A percentile compares a stretch with the other conserved stretches of the same genome.
These are phyloP conservation scores for Naja naja DNA, from an alignment of 2,113 vertebrate genomes.

Conservation along the genomic window DNA sequence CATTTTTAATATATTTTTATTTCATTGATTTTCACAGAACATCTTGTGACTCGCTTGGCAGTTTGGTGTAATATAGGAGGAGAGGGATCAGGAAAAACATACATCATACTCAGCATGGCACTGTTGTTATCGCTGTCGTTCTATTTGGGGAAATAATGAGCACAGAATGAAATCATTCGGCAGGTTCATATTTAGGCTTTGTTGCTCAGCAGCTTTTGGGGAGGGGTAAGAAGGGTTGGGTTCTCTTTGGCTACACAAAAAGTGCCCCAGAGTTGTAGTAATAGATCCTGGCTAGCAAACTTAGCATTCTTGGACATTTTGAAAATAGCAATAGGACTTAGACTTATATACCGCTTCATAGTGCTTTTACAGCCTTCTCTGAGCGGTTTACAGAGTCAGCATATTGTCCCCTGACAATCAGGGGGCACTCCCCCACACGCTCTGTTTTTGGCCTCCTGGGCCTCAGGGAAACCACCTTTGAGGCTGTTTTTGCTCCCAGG, in stretches of 20 bases:
- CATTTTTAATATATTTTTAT: conserved; percentile 34
- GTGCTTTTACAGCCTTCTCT: background rate
- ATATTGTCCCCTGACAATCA: background rate
- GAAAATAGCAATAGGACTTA: background rate
- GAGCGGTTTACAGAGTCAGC: background rate
- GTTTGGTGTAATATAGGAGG: conserved; percentile 14
- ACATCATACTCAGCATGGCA: conserved; percentile 19
- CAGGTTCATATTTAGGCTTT: background rate
- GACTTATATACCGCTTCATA: background rate
- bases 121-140: conserved; percentile 16
- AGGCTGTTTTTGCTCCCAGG: too few relatives aligned
- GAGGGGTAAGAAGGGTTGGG: background rate
- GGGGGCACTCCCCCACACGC: too few relatives aligned
- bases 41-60: conserved; percentile 5
- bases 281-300: background rate
- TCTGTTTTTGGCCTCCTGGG: too few relatives aligned
- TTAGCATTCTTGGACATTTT: background rate
- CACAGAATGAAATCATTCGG: conserved; percentile 13
- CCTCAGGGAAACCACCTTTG: too few relatives aligned
- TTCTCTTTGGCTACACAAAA: background rate
- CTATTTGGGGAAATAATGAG: conserved; percentile 7
- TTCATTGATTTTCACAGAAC: conserved; percentile 5
- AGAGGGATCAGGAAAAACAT: conserved; percentile 7
- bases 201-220: background rate
- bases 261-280: too few relatives aligned